A percentile compares a stretch with the other conserved stretches of the same genome.
phyloP scores from a whole-genome alignment of 2,113 vertebrate species.

The Anthoscopus minutus region DNA sequence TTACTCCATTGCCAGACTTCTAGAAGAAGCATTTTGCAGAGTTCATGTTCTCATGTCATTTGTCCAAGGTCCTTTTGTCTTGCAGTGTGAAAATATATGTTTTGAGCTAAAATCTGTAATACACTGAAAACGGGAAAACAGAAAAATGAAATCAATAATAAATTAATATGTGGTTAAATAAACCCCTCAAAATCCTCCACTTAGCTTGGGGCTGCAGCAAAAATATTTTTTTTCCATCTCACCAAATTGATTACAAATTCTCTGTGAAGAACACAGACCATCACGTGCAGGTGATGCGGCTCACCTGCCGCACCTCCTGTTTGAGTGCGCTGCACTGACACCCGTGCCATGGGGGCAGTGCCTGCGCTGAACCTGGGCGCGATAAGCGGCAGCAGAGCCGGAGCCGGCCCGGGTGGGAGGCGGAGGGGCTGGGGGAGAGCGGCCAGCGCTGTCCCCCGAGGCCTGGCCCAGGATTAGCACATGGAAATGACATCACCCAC shows the following conservation, averaged over 20 bases:
- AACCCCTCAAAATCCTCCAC: background rate
- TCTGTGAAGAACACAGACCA: background rate
- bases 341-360: constrained; percentile 33
- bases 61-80: background rate
- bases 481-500: constrained; percentile 60
- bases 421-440: background rate
- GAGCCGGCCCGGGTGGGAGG: background rate
- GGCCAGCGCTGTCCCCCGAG: background rate
- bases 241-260: background rate
- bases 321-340: background rate
- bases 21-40: background rate
- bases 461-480: constrained; percentile 34
- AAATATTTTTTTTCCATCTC: background rate
- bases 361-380: constrained; percentile 42
- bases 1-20: background rate
- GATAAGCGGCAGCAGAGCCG: background rate
- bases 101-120: background rate
- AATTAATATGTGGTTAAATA: background rate
- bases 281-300: background rate
- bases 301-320: constrained; percentile 49
- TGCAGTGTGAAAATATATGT: background rate
- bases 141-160: background rate
- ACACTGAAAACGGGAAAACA: background rate
- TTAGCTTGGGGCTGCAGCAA: background rate
- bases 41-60: background rate